Evolutionary conservation across 1,140 invertebrate genomes (phyloP).

Genomic region (Frieseomelitta varia): DNA sequence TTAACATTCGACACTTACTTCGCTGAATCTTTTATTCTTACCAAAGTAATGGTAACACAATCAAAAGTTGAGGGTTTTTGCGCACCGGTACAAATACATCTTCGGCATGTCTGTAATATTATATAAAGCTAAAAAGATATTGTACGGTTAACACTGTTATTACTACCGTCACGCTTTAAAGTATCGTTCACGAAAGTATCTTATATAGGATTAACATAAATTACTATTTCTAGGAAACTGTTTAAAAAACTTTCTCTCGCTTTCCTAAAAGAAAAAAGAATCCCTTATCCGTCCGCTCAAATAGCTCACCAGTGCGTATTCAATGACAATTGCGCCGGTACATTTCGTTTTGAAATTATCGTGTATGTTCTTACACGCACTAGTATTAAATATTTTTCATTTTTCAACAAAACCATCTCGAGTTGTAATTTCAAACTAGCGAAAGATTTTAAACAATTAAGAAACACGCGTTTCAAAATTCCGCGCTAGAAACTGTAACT

Average conservation of each 20-base stretch:
- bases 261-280: slow-evolving; percentile 51
- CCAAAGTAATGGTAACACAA: slow-evolving; percentile 3
- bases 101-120: slow-evolving; percentile 12
- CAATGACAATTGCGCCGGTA: background rate
- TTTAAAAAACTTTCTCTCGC: slow-evolving; percentile 51
- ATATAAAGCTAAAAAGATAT: slow-evolving; percentile 31
- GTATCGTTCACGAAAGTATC: slow-evolving; percentile 55
- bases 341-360: background rate
- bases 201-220: slow-evolving; percentile 45
- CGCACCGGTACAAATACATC: slow-evolving; percentile 31
- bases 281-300: slow-evolving; percentile 61
- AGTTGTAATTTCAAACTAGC: no score
- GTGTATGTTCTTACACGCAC: background rate
- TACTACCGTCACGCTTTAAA: slow-evolving; percentile 48
- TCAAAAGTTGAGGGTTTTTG: slow-evolving; percentile 19
- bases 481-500: background rate
- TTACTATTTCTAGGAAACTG: slow-evolving; percentile 29
- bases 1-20: slow-evolving; percentile 21
- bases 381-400: background rate
- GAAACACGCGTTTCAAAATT: background rate
- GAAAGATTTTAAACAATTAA: background rate
- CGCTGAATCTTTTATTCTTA: slow-evolving; percentile 30
- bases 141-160: slow-evolving; percentile 17
- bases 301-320: slow-evolving; percentile 2
- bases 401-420: background rate